Evolutionary conservation across 2,113 vertebrate species (phyloP).

Genomic region (Terrapene triunguis): DNA sequence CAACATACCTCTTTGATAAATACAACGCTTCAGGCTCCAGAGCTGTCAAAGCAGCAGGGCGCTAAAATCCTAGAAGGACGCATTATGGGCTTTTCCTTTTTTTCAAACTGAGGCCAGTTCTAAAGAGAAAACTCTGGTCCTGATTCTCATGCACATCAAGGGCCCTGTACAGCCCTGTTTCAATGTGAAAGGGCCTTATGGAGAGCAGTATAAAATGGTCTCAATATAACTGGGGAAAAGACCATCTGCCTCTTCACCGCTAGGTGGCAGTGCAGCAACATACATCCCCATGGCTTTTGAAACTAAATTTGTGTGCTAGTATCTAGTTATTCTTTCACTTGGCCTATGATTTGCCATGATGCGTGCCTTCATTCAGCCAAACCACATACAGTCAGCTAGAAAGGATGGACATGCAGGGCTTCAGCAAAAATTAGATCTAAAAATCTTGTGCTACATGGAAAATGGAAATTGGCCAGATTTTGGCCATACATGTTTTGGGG

Average conservation of each 20-base stretch:
- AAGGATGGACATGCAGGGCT: not conserved
- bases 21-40: too few species aligned
- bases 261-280: not conserved
- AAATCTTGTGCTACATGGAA: not conserved
- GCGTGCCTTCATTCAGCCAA: not conserved
- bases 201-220: not conserved
- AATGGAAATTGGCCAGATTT: not conserved
- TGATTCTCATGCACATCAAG: not conserved
- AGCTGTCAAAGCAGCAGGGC: too few species aligned
- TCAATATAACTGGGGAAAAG: not conserved
- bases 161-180: not conserved
- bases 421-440: not conserved
- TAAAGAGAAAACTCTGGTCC: too few species aligned
- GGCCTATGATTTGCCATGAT: not conserved
- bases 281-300: not conserved
- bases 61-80: too few species aligned
- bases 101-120: too few species aligned
- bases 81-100: too few species aligned
- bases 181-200: not conserved
- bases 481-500: not conserved
- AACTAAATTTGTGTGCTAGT: not conserved
- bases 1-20: too few species aligned
- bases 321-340: not conserved
- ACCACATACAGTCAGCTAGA: not conserved
- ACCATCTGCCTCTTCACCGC: not conserved